phyloP scores from a whole-genome alignment of 2,113 vertebrate species.

The Ahaetulla prasina region DNA sequence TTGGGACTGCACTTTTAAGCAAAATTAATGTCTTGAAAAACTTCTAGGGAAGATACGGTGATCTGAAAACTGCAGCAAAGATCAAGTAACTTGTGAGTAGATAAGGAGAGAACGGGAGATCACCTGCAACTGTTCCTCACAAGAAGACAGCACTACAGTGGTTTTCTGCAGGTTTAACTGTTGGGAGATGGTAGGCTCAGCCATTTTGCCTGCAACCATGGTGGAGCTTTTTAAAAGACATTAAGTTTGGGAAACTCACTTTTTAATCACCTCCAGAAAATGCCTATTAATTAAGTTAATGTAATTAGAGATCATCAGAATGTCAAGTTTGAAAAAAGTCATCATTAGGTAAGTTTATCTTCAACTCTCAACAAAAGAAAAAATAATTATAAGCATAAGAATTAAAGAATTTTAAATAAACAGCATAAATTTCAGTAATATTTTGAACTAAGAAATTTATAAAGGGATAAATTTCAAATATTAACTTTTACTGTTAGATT shows the following conservation, averaged over 20 bases:
- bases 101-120: background rate
- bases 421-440: background rate
- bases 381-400: background rate
- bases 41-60: background rate
- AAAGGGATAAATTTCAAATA: background rate
- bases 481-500: background rate
- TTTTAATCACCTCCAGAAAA: background rate
- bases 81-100: background rate
- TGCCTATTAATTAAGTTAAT: background rate
- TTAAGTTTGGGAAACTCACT: background rate
- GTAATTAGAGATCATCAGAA: background rate
- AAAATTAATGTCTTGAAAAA: background rate
- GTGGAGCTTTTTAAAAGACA: background rate
- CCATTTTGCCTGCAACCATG: background rate
- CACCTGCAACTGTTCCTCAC: background rate
- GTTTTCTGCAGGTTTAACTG: background rate
- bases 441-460: background rate
- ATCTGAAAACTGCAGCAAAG: background rate
- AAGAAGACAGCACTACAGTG: background rate
- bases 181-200: too few relatives aligned
- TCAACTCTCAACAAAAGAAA: background rate
- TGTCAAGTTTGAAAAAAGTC: background rate
- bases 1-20: background rate
- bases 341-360: background rate
- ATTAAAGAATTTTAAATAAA: background rate